A percentile compares a stretch with the other conserved stretches of the same genome.
Conservation (phyloP, 2,113 vertebrate genomes). For the Macaca mulatta region DNA sequence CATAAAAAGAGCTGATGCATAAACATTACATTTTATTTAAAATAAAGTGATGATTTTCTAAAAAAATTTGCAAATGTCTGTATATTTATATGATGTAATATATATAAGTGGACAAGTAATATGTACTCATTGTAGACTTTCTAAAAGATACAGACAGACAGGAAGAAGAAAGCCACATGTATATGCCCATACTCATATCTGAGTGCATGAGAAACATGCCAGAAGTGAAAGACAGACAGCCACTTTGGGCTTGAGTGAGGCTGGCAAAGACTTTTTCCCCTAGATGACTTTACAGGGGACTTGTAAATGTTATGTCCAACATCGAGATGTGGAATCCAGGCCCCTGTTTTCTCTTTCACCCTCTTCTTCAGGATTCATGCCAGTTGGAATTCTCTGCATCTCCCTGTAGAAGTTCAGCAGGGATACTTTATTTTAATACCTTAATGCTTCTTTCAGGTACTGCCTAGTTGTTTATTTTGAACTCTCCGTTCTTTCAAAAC, state of each 20-base stretch:
- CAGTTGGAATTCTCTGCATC: constrained; percentile 71
- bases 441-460: constrained; percentile 77
- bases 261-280: constrained; percentile 13
- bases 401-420: constrained; percentile 61
- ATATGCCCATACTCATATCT: neutral
- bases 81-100: neutral
- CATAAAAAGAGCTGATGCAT: constrained; percentile 39
- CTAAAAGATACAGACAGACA: neutral
- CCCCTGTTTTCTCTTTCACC: constrained; percentile 58
- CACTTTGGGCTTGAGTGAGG: constrained; percentile 47
- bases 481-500: constrained; percentile 72
- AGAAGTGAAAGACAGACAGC: constrained; percentile 38
- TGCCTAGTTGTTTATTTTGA: constrained; percentile 76
- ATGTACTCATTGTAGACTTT: neutral
- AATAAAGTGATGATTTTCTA: constrained; percentile 48
- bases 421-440: constrained; percentile 77
- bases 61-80: neutral
- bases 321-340: constrained; percentile 62
- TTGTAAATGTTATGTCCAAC: constrained; percentile 55
- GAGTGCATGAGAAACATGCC: neutral
- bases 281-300: constrained; percentile 66
- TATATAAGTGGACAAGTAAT: neutral
- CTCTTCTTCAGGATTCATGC: constrained; percentile 61
- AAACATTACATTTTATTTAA: constrained; percentile 64
- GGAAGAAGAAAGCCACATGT: neutral